Percentiles rank a stretch among this genome's conserved stretches.
phyloP scores from a whole-genome alignment of 35 echinoderm and acorn worm species.

The Diadema setosum region DNA sequence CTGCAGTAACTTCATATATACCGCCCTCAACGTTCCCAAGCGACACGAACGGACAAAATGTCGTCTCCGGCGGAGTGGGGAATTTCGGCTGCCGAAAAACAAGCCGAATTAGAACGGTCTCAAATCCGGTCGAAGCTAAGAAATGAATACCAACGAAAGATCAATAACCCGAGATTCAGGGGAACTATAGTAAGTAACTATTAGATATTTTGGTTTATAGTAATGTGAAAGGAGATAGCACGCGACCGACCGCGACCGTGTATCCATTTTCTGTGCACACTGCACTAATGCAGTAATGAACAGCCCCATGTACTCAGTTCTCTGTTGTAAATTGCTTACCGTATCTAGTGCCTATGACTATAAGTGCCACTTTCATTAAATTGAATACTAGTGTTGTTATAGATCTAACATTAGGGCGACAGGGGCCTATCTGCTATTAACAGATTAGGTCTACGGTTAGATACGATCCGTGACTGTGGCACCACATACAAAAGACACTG shows the following conservation, averaged over 20 bases:
- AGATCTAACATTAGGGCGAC: too few relatives aligned
- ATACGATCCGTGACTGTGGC: too few relatives aligned
- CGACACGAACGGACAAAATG: too few relatives aligned
- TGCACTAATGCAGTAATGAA: neutral
- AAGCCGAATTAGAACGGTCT: neutral
- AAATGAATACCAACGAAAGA: conserved; percentile 13
- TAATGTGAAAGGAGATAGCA: neutral
- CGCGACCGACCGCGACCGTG: neutral
- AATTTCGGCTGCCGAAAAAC: neutral
- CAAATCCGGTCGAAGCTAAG: neutral
- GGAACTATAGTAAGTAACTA: neutral
- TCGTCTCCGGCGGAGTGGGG: neutral
- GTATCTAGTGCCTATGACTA: neutral
- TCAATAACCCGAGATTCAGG: neutral
- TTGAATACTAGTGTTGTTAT: too few relatives aligned
- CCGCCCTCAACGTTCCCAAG: too few relatives aligned
- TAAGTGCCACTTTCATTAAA: neutral
- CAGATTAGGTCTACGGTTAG: too few relatives aligned
- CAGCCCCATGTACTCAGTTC: neutral
- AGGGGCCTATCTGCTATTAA: too few relatives aligned
- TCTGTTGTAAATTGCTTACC: neutral
- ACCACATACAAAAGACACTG: too few relatives aligned
- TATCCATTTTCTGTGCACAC: neutral
- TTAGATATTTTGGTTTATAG: neutral
- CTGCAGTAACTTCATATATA: too few relatives aligned